Evolutionary conservation across 2,888 invertebrate genomes (phyloP), one percentile per base, ranked within the genome.

Genomic region (Lycaena phlaeas): DNA sequence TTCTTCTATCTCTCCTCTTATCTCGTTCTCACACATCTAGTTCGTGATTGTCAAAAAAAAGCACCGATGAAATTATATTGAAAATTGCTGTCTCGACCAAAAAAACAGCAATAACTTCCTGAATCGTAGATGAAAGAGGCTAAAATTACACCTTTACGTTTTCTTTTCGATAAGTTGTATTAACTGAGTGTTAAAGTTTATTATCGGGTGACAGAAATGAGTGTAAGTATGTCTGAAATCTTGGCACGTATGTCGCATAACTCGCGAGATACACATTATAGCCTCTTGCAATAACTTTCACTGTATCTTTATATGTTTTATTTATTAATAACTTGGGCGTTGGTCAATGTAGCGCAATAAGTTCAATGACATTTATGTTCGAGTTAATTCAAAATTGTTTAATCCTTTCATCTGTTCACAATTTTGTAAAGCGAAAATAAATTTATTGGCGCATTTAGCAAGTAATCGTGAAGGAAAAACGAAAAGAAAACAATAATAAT

Each of bases 51-150:
- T n/a, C n/a, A n/a, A 34, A 34, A 22, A 11, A 22, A 22, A 34
- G 9, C 34, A 7, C 7, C 11, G 18, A 18, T 18, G 10, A 31
- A 4, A 11, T 22, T 10, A 39, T 30, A 41, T 49, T 43, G 14
- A 27, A 41, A 26, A 36, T 22, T 15, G 38, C 28, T 41, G 42
- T 40, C 31, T 43, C 27, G 31, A 39, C 44, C 40, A 38, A 44
- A 42, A 41, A 55, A 53, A 48, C 51, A 51, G 51, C 51, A 48
- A 40, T 45, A 43, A 53, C 53, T 54, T 55, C 55, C 54, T 51
- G 53, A 52, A 40, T 41, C 42, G 41, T 40, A 47, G 45, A 44
- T 48, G 45, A 48, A 39, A 41, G 31, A 46, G 43, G 39, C 41
- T 42, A 41, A 9, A 25, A 29, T 18, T 10, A 36, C 27, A 9